Evolutionary conservation across 2,888 invertebrate species (phyloP), one percentile per base, ranked within the genome.

Genomic region (Ganaspis brasiliensis): DNA sequence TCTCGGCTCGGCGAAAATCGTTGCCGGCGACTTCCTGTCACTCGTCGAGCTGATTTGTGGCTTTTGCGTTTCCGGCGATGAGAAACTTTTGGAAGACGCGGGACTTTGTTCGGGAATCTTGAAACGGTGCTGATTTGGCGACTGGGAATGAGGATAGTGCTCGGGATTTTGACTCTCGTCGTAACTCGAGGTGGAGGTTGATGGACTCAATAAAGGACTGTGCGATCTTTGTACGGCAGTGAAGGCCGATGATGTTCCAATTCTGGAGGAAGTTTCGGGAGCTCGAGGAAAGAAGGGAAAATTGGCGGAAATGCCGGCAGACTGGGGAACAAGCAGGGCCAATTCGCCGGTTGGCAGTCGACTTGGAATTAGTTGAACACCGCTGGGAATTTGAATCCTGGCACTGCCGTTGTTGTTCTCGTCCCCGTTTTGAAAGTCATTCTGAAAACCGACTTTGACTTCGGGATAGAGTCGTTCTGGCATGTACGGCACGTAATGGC

Each of bases 171-270:
- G 89, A 31, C 87, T 90, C 14, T 93, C 93, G 52, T 92, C 92
- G 82, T 94, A 94, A 72, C 95, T 95, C 6, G 95, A 95, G 59
- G 94, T 94, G 57, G 95, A 95, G 0, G 95, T 95, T 19, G 95
- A 91, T 0, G 96, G 96, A 85, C 96, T 96, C 14, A 95, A 87
- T 0, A 96, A 94, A 0, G 96, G 96, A 87, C 95, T 96, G 77
- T 93, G 92, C 0, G 93, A 92, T 85, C 92, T 92, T 52, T 91
- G 89, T 3, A 92, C 91, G 0, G 92, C 89, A 0, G 92, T 92
- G 79, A 92, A 92, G 0, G 92, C 92, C 14, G 92, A 92, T 0
- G 88, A 83, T 8, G 85, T 86, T 0, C 86, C 88, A 14, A 86
- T 82, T 61, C 88, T 87, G 0, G 87, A 78, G 0, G 88, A 82